These are phyloP conservation scores for Heliconius aoede DNA, from an alignment of 2,888 invertebrate genomes.

Conservation along the genomic window DNA sequence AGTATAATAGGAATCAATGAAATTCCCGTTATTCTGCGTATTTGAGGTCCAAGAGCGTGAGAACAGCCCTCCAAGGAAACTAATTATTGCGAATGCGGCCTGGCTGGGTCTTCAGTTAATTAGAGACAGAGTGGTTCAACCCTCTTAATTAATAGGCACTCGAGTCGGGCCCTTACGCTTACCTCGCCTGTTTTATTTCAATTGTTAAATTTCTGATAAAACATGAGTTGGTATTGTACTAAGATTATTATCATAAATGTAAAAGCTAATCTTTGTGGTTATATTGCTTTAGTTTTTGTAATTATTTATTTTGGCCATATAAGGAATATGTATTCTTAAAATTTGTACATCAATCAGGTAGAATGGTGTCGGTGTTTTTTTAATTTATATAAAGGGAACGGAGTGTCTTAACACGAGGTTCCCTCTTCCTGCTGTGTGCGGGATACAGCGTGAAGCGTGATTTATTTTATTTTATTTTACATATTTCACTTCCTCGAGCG, in stretches of 20 bases:
- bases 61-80: constrained; percentile 79
- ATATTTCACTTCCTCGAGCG: no score
- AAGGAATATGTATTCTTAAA: accelerated
- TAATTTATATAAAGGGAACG: no score
- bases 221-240: constrained; percentile 69
- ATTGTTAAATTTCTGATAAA: constrained; percentile 76
- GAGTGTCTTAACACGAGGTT: no score
- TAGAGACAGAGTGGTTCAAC: constrained; percentile 80
- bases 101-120: constrained; percentile 82
- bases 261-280: constrained; percentile 17
- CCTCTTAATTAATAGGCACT: constrained; percentile 81
- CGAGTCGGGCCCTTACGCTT: constrained; percentile 74
- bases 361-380: no score
- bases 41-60: constrained; percentile 74
- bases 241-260: constrained; percentile 53
- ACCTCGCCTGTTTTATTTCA: constrained; percentile 77
- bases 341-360: no score
- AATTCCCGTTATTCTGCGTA: constrained; percentile 67
- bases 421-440: no score
- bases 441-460: no score
- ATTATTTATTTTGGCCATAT: background rate
- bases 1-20: constrained; percentile 71
- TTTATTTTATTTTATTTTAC: no score
- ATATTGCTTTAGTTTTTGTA: background rate
- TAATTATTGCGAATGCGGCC: constrained; percentile 80